phyloP scores from a whole-genome alignment of 2,113 vertebrate genomes.

The Promerops cafer region DNA sequence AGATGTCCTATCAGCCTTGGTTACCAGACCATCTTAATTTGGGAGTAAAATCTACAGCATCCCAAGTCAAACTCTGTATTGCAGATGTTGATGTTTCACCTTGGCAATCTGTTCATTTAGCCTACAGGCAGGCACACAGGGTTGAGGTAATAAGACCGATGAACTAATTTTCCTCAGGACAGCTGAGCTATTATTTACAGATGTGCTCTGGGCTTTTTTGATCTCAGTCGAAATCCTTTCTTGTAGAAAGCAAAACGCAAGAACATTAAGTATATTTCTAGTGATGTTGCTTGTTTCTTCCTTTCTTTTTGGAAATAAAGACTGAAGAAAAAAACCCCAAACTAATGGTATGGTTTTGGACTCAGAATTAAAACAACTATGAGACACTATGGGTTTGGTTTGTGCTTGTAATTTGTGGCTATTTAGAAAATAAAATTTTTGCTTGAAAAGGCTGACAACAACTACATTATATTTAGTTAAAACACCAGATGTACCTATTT shows the following conservation, averaged over 20 bases:
- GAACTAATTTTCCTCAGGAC: neutral
- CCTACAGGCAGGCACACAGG: neutral
- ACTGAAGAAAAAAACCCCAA: neutral
- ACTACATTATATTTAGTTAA: neutral
- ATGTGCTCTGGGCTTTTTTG: neutral
- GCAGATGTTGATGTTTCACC: neutral
- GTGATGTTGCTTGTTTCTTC: neutral
- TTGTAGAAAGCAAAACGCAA: neutral
- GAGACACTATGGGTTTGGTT: neutral
- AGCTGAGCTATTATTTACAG: neutral
- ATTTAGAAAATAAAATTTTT: neutral
- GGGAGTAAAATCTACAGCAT: neutral
- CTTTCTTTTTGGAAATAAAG: neutral
- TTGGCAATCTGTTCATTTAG: neutral
- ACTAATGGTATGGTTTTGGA: neutral
- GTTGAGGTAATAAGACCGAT: neutral
- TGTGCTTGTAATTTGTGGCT: neutral
- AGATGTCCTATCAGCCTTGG: neutral
- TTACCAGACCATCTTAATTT: neutral
- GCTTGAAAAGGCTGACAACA: conserved; percentile 1
- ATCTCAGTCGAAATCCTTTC: neutral
- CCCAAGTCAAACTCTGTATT: neutral
- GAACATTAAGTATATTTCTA: neutral
- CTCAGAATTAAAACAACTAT: neutral
- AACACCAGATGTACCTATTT: neutral